Base-by-base conservation (phyloP, 2,797 vertebrate genomes). In the Sciurus carolinensis region DNA sequence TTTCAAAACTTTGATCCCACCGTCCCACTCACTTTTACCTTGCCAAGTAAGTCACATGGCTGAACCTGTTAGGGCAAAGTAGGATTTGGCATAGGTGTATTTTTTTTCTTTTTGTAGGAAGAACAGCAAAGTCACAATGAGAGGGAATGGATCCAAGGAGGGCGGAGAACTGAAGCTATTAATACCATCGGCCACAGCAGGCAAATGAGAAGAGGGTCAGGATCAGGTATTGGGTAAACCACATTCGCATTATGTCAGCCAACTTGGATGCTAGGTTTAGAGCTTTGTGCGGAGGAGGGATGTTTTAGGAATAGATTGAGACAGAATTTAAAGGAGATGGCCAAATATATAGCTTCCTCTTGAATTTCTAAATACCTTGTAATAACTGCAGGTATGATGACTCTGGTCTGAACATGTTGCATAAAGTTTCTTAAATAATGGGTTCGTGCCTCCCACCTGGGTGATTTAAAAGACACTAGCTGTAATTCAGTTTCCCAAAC, bases 401-500 rank as follows among this genome's bases (percentile, higher is more conserved):
- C n/a, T 67, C 59, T 13, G 76, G 59, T 87, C 94, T 97, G 59
- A 90, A 95, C 97, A n/a, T 81, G 3, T n/a, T 12, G 8, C 72
- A 64, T 92, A 54, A 94, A 91, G 44, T 89, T 30, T 59, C 66
- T 92, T 66, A 64, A 75, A 87, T 66, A 97, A 95, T 84, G 20
- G 64, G 95, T 94, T 92, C 52, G 52, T 95, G 81, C 59, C 71
- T 88, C 79, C 47, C 5, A 39, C 5, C 10, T 87, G 69, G n/a
- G 10, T 82, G 62, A 91, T 95, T 96, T 90, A 88, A 97, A 97
- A 96, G 86, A 59, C 3, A 5, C 36, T 76, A 12, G 67, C 84
- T 59, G 30, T 80, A 81, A 91, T 92, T 94, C 94, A 96, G 67
- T 91, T 91, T 92, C 69, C 94, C 39, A 89, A 77, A 93, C 94